Evolutionary conservation across 1,140 invertebrate species (phyloP).

Genomic region (Choristoneura fumiferana): DNA sequence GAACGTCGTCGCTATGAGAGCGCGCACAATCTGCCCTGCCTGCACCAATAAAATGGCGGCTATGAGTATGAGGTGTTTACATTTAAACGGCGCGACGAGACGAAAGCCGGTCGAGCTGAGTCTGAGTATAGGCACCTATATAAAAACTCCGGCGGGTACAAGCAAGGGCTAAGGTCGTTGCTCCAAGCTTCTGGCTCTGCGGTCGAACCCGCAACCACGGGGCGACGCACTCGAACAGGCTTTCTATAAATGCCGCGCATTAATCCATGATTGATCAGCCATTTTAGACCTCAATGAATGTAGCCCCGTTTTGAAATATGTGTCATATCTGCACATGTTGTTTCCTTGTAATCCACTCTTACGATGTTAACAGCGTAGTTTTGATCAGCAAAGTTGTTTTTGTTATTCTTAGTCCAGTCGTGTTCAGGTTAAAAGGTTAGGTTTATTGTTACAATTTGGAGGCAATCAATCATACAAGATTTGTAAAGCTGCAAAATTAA

Average conservation of each 20-base stretch:
- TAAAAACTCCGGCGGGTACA: conserved; percentile 50
- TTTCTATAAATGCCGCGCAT: too few species aligned
- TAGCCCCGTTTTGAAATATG: background rate
- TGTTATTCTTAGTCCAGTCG: too few species aligned
- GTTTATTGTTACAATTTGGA: too few species aligned
- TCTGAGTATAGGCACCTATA: conserved; percentile 28
- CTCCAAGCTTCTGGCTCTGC: conserved; percentile 46
- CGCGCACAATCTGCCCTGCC: too few species aligned
- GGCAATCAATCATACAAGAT: too few species aligned
- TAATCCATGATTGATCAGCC: conserved; percentile 34
- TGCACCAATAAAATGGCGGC: background rate
- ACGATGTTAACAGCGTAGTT: too few species aligned
- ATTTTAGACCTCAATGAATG: conserved; percentile 16
- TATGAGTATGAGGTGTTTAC: conserved; percentile 6
- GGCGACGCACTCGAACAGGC: conserved; percentile 47
- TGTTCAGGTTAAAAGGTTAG: too few species aligned
- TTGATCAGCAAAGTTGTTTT: too few species aligned
- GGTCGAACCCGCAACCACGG: conserved; percentile 41
- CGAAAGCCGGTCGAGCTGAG: background rate
- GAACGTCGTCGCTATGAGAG: too few species aligned
- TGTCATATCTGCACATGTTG: background rate
- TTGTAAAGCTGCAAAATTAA: too few species aligned
- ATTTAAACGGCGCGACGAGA: background rate
- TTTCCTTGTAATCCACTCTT: background rate
- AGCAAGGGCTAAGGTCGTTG: conserved; percentile 62